Base-by-base conservation (phyloP, 1,140 invertebrate species). In the Aethina tumida region DNA sequence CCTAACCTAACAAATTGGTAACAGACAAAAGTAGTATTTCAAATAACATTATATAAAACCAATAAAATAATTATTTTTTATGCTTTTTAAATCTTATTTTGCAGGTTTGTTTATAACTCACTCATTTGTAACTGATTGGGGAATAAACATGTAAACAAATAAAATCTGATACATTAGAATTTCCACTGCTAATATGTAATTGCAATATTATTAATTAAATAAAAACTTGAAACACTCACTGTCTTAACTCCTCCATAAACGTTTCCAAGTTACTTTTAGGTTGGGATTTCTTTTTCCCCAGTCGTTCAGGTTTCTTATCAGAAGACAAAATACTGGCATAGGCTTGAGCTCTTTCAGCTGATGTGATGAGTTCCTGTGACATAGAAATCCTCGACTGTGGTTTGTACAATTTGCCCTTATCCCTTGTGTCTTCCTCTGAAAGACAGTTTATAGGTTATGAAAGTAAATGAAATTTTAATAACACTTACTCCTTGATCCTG, bases 231-330 rank as follows among this genome's bases (percentile, higher is more conserved):
- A 20, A 42, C 33, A 48, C 49, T 49, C 41, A 57, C 50, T 56
- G 54, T 49, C 53, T 49, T n/a, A 56, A 18, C 47, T 55, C 50
- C 43, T 60, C 55, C 52, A 53, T 59, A 39, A 59, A 58, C 18
- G 49, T 33, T 42, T 99, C 96, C 35, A 99, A 68, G 67, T 99
- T 98, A 50, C 88, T 97, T 58, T 97, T 97, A 48, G 90, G 80
- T 73, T 56, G 82, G 76, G 54, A 77, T 77, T 61, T 89, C 58
- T 89, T 90, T 50, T 85, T 84, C 2, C 76, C 69, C 24, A 71
- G 70, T 47, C 67, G 57, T 36, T 85, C 84, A 10, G 73, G 59
- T 56, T 82, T 78, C 20, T 73, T 65, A 43, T 71, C 68, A 40
- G 62, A 73, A 0, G 73, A 69, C 4, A 85, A 60, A n/a, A 78